Percentiles rank a stretch among this genome's conserved stretches.
Evolutionary conservation across 2,113 vertebrate genomes (phyloP).

Genomic region (Trachemys scripta): DNA sequence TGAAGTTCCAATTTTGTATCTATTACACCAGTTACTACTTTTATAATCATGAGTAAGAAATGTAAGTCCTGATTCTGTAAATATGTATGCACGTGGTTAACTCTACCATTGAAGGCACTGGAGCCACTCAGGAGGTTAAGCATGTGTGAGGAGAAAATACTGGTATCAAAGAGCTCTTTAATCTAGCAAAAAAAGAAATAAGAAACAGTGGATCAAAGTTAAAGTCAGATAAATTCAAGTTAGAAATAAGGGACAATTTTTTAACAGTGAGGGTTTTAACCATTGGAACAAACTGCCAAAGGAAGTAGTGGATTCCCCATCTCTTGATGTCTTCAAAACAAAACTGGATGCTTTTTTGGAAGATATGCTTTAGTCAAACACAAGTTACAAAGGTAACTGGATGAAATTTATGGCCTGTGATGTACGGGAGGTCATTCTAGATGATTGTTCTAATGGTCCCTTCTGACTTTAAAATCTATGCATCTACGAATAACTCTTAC

Average conservation of each 20-base stretch:
- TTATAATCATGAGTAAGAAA: not conserved
- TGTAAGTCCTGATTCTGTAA: not conserved
- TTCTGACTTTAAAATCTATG: not conserved
- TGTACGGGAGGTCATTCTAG: not conserved
- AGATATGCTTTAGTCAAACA: not conserved
- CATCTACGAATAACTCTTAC: rapidly evolving
- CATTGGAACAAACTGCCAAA: not conserved
- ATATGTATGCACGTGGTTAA: not conserved
- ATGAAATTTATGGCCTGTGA: not conserved
- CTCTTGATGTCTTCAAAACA: not conserved
- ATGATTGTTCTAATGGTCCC: not conserved
- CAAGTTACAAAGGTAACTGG: not conserved
- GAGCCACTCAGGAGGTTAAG: not conserved
- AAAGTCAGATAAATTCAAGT: not conserved
- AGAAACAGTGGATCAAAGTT: not conserved
- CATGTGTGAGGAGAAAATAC: not conserved
- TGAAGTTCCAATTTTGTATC: not conserved
- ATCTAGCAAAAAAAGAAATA: not conserved
- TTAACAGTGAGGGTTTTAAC: not conserved
- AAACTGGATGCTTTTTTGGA: not conserved
- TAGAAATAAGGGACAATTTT: not conserved
- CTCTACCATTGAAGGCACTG: not conserved
- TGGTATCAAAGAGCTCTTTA: not conserved
- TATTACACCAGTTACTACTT: not conserved
- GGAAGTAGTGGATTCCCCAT: rapidly evolving